Base-by-base conservation (phyloP, 2,113 vertebrate genomes). In the Corythoichthys haematopterus region DNA sequence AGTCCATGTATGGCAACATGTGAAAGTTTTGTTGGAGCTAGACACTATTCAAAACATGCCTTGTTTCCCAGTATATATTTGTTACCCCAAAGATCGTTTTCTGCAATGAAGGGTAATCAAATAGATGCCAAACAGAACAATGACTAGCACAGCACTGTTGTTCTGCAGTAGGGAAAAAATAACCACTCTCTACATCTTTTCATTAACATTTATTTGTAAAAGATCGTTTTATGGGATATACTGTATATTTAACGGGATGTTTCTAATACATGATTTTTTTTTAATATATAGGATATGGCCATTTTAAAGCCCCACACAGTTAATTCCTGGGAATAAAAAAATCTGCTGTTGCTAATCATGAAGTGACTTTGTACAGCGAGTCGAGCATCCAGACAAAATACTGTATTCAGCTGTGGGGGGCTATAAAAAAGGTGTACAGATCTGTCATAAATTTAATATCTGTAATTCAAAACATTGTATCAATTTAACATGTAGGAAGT, bases 381-480 rank as follows among this genome's bases (percentile, higher is more conserved):
- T 68, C 57, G 28, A 70, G 70, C 51, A 70, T 71, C 53, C 58
- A 60, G 69, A 70, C 33, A 53, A 53, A 57, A 73, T 56, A 28
- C 20, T 28, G 20, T 28, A 64, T 46, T 64, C 64, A 66, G 61
- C 57, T 46, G 51, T 37, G 43, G 71, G 20, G 20, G 75, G 70
- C 55, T 72, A 68, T 70, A 69, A 57, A 77, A 69, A 84, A 65
- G 52, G 76, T 87, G 84, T 84, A 85, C 77, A 86, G 78, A 87
- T 38, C 84, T 84, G 85, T 72, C 82, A 83, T 88, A 85, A 80
- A 78, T 85, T 86, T 73, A 87, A 80, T 84, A 84, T 82, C 77
- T 90, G 83, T 90, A 88, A 88, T 85, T 84, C 84, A 77, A 80
- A 87, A 84, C 80, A 82, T 64, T 87, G 78, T 88, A 87, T 72